phyloP scores from a whole-genome alignment of 2,113 vertebrate genomes.

The Holacanthus passer region DNA sequence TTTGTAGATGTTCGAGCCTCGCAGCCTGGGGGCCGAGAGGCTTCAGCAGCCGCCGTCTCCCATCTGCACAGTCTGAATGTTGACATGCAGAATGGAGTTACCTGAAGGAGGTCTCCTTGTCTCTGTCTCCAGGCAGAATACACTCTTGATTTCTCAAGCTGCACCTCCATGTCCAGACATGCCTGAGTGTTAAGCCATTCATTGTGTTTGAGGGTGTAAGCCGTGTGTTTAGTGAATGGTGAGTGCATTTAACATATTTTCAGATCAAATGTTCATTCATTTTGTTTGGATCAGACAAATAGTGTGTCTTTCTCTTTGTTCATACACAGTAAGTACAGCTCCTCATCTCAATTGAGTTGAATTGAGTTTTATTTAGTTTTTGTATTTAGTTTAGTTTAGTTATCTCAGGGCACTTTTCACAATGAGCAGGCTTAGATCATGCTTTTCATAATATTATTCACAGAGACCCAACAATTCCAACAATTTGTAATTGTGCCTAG shows the following conservation, averaged over 20 bases:
- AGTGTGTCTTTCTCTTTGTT: neutral
- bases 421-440: too few species aligned
- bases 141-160: slow-evolving; percentile 25
- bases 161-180: slow-evolving; percentile 30
- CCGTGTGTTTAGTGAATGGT: neutral
- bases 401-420: too few species aligned
- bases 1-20: too few species aligned
- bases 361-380: too few species aligned
- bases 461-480: too few species aligned
- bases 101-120: neutral
- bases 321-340: neutral
- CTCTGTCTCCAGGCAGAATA: neutral
- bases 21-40: neutral
- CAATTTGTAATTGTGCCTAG: too few species aligned
- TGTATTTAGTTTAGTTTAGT: too few species aligned
- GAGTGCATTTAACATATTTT: neutral
- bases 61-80: neutral
- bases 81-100: slow-evolving; percentile 2
- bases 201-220: neutral
- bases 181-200: neutral
- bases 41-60: neutral
- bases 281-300: neutral
- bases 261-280: neutral
- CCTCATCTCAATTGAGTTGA: too few species aligned
- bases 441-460: too few species aligned